Conservation (phyloP, 1,140 invertebrate species). For the Drosophila baimaii region DNA sequence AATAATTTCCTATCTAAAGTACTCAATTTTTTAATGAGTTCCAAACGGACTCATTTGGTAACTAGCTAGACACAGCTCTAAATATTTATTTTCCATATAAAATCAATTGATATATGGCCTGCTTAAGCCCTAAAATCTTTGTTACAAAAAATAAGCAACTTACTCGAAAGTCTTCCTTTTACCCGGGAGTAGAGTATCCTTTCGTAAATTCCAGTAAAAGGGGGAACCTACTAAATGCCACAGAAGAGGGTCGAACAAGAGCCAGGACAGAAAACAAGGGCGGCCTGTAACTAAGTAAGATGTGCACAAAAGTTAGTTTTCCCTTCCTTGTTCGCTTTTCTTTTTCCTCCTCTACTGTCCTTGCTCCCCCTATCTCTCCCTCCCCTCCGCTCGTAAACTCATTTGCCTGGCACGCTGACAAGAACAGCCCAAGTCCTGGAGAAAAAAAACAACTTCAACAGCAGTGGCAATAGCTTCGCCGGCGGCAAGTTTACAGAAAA, state of each 20-base stretch:
- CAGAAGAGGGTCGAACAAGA: constrained; percentile 28
- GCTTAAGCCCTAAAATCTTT: too few relatives aligned
- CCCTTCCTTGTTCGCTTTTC: constrained; percentile 40
- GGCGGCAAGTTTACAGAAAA: constrained; percentile 52
- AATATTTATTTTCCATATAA: not conserved
- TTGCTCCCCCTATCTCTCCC: constrained; percentile 21
- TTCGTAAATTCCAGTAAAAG: constrained; percentile 15
- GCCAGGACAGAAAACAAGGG: constrained; percentile 28
- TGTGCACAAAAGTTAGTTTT: constrained; percentile 71
- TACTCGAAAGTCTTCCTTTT: not conserved
- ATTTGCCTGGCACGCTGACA: constrained; percentile 62
- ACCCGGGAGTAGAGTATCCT: constrained; percentile 27
- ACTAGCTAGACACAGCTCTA: not conserved
- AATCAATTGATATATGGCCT: not conserved
- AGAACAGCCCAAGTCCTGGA: constrained; percentile 27
- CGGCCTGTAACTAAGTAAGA: constrained; percentile 50
- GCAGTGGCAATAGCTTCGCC: constrained; percentile 28
- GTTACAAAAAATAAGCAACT: not conserved
- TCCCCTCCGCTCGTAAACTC: constrained; percentile 53
- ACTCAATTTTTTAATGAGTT: too few relatives aligned
- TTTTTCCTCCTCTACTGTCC: constrained; percentile 25
- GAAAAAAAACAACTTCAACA: constrained; percentile 24
- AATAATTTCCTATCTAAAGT: not conserved
- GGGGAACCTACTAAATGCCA: constrained; percentile 2
- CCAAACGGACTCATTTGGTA: too few relatives aligned